Base-by-base conservation (phyloP, 2,888 invertebrate genomes). In the Branchellion lobata region DNA sequence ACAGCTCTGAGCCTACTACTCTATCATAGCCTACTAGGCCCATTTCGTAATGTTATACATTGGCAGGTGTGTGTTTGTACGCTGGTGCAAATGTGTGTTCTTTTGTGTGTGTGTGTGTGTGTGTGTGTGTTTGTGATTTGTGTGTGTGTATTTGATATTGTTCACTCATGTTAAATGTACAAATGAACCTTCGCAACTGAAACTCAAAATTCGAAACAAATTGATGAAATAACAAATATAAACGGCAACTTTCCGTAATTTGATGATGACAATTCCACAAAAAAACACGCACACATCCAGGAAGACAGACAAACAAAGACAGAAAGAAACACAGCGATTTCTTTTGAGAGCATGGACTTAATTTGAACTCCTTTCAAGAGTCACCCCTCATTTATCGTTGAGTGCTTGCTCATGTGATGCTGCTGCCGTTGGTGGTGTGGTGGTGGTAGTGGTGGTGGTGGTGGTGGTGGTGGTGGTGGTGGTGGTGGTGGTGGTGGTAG, bases 401-500 rank as follows among this genome's bases (percentile, higher is more conserved):
- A 65, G 75, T 51, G 53, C 61, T 8, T n/a, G 75, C 34, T n/a
- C 34, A 24, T 14, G 75, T 51, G 53, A 11, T 51, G 53, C 18
- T 51, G 27, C 34, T 18, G 27, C 61, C 24, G 14, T 57, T 75
- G 27, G 75, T 75, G 27, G 75, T 51, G 27, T 75, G 14, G 53
- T 51, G 27, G 75, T 75, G 14, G 75, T 75, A 24, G 75, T 75
- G 14, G 75, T 75, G 53, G 75, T 51, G 53, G 75, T 51, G 53
- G 75, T 75, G 27, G 53, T 75, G 53, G 75, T 75, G 27, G 47
- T 75, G 27, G 75, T 75, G 27, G 75, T 75, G 53, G 75, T 75
- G 53, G 51, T 75, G 53, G 51, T 75, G 27, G 53, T 75, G 53
- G 75, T 75, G 27, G 75, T 75, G 27, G 75, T 75, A 24, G 75